These are phyloP conservation scores for Drosophila obscura DNA, from an alignment of 1,140 invertebrate genomes.

Conservation along the genomic window DNA sequence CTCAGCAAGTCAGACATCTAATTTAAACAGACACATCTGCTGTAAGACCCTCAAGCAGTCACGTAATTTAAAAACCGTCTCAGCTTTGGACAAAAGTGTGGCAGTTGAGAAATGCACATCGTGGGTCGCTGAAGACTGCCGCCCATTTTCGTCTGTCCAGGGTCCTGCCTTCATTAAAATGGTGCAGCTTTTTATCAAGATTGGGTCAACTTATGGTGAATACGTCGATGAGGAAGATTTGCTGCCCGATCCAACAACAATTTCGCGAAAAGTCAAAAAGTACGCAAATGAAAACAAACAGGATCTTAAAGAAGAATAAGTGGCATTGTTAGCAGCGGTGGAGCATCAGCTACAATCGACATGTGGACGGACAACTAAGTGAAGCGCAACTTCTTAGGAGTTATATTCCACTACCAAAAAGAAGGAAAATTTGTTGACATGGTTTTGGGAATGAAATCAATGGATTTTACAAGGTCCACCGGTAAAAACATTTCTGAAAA, in stretches of 20 bases:
- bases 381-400: not conserved
- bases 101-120: no score
- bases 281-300: slow-evolving; percentile 26
- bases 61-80: not conserved
- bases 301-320: slow-evolving; percentile 9
- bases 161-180: slow-evolving; percentile 33
- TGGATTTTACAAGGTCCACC: no score
- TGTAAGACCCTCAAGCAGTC: not conserved
- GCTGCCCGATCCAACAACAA: no score
- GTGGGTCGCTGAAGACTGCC: no score
- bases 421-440: not conserved
- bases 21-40: not conserved
- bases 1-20: not conserved
- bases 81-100: slow-evolving; percentile 8
- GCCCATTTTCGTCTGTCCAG: slow-evolving; percentile 32
- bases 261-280: no score
- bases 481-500: no score
- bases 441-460: no score
- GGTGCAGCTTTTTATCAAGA: slow-evolving; percentile 33
- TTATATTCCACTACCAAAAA: no score
- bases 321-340: not conserved
- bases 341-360: slow-evolving; percentile 7
- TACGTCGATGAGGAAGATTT: slow-evolving; percentile 31
- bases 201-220: slow-evolving; percentile 39
- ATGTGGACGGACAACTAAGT: no score